Base-by-base conservation (phyloP, 1,140 invertebrate genomes). In the Neocloeon triangulifer region DNA sequence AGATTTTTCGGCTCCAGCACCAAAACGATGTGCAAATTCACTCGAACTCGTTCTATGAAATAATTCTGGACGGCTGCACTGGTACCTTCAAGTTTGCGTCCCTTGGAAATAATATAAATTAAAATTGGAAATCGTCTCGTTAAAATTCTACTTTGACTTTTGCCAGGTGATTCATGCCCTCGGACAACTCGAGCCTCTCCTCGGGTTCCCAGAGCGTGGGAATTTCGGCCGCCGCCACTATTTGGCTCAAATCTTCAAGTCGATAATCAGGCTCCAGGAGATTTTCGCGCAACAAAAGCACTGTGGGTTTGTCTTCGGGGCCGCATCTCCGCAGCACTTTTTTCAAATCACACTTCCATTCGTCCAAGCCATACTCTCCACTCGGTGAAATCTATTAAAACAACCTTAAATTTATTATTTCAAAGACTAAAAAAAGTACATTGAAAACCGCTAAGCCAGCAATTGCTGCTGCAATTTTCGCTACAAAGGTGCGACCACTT, bases 191-290 rank as follows among this genome's bases (percentile, higher is more conserved):
- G 10, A 74, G 74, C 51, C 85, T 91, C 49, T 95, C 89, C 39
- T 95, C 91, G 18, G 70, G 56, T 8, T 69, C 66, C 52, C 80
- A 95, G 13, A 95, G 56, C 56, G 91, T 88, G 4, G 88, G 82
- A 23, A 94, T 72, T 52, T 95, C 85, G 7, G 78, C 84, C 1
- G 81, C 80, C 49, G 89, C 91, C 21, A 96, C 56, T 33, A 96
- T 62, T 58, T 86, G 85, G 51, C 82, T 92, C 22, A 95, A 75
- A 48, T 95, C 85, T 53, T 95, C 88, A 16, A 92, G 64, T 56
- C 92, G 92, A 1, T 70, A 69, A 49, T 94, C 85, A 48, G 84
- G 69, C 49, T 69, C 69, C 21, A 80, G 73, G 52, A 81, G 63
- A 35, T 73, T 75, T 44, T 94, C 86, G 10, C 69, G 67, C 43